Percentiles rank a stretch among this genome's conserved stretches.
Conservation (phyloP, 2,113 vertebrate species). For the Callorhinus ursinus region DNA sequence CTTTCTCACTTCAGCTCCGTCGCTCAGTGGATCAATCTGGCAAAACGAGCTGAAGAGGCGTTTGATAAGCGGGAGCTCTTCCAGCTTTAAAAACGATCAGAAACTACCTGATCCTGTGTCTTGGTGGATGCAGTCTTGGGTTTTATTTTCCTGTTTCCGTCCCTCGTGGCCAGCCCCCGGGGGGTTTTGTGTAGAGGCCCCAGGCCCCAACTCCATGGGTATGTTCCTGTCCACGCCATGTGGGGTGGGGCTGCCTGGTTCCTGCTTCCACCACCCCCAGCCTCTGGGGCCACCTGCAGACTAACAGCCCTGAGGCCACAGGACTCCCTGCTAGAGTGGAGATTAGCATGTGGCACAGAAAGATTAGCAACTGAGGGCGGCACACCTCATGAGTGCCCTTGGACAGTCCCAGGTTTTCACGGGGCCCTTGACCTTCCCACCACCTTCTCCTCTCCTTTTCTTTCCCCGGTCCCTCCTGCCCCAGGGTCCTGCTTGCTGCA, state of each 20-base stretch:
- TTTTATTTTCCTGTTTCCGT: not conserved
- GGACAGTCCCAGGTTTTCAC: not conserved
- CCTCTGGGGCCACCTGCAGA: not conserved
- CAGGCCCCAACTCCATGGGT: fast-evolving
- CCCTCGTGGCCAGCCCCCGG: not conserved
- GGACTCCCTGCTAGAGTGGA: not conserved
- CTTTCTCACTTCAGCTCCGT: not conserved
- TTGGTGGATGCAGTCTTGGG: not conserved
- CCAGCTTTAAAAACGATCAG: not conserved
- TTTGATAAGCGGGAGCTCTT: not conserved
- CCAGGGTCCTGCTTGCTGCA: not conserved
- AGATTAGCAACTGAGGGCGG: not conserved
- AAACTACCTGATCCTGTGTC: not conserved
- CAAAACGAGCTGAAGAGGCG: not conserved
- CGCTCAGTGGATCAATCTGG: not conserved
- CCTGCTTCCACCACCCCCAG: not conserved
- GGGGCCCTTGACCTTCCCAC: not conserved
- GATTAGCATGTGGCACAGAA: not conserved
- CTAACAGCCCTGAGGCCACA: not conserved
- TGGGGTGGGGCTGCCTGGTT: no score
- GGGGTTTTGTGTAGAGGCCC: not conserved
- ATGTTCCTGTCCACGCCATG: fast-evolving
- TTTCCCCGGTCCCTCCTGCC: not conserved
- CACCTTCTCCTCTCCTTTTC: not conserved
- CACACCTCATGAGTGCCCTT: not conserved